phyloP scores from a whole-genome alignment of 2,797 vertebrate genomes.

The Muscicapa comitata region DNA sequence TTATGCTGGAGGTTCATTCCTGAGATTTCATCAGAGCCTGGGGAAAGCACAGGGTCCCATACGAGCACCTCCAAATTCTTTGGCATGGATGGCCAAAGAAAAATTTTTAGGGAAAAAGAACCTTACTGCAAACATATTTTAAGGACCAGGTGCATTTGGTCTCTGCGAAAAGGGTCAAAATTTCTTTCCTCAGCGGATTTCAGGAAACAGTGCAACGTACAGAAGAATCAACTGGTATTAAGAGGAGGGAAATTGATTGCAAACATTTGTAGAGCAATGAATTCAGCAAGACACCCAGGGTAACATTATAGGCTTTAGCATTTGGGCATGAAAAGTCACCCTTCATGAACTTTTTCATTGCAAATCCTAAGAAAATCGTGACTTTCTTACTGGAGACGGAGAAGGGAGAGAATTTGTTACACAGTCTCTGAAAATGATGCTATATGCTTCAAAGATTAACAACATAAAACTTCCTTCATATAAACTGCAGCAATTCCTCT shows the following conservation, averaged over 20 bases:
- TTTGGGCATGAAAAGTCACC: background rate
- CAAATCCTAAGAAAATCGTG: background rate
- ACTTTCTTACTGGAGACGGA: background rate
- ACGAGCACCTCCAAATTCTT: background rate
- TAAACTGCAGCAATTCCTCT: slow-evolving; percentile 26
- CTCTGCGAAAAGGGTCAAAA: background rate
- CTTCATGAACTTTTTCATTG: background rate
- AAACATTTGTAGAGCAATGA: background rate
- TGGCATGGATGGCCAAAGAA: background rate
- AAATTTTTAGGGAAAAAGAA: background rate
- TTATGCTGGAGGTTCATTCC: background rate
- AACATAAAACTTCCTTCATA: slow-evolving; percentile 25
- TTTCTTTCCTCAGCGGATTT: background rate
- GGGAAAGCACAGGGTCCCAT: background rate
- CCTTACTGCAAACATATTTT: background rate
- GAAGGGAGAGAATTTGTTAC: slow-evolving; percentile 10
- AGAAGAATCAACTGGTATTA: background rate
- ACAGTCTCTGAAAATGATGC: background rate
- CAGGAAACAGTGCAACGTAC: background rate
- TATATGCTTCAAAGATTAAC: slow-evolving; percentile 32
- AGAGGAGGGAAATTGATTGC: background rate
- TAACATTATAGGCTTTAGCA: background rate
- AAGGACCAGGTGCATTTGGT: background rate
- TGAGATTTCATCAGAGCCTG: background rate
- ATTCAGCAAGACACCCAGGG: background rate